These are phyloP conservation scores for Boulengeromyrus knoepffleri DNA, from an alignment of 2,113 vertebrate genomes.

Conservation along the genomic window DNA sequence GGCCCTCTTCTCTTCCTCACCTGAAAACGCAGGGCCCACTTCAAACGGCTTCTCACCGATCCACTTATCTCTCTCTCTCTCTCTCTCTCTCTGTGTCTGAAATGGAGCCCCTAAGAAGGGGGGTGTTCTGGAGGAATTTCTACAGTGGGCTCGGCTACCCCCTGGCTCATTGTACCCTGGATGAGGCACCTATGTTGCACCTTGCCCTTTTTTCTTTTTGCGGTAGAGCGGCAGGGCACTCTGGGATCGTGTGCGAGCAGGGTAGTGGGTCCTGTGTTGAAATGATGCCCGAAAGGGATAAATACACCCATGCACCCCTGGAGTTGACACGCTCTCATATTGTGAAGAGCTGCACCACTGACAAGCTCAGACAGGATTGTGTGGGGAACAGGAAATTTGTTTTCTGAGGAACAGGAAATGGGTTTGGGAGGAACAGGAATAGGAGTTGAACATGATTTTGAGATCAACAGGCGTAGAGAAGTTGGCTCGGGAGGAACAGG, in stretches of 20 bases:
- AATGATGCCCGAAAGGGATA: slow-evolving; percentile 25
- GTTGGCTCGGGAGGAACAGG: neutral
- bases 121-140: neutral
- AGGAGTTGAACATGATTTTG: neutral
- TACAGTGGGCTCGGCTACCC: neutral
- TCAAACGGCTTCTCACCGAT: neutral
- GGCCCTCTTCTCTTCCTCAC: slow-evolving; percentile 12
- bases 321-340: slow-evolving; percentile 38
- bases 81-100: no score
- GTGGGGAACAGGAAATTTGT: neutral
- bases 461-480: neutral
- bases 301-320: slow-evolving; percentile 24
- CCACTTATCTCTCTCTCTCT: neutral
- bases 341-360: slow-evolving; percentile 27
- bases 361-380: neutral
- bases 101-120: neutral
- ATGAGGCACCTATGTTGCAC: neutral
- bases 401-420: neutral
- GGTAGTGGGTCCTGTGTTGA: slow-evolving; percentile 20
- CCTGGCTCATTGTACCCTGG: neutral
- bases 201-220: neutral
- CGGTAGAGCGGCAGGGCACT: neutral
- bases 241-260: neutral
- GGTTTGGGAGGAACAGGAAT: neutral
- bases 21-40: neutral